These are phyloP conservation scores for Tetragnatha montana DNA, from an alignment of 2,888 invertebrate species.

Conservation along the genomic window DNA sequence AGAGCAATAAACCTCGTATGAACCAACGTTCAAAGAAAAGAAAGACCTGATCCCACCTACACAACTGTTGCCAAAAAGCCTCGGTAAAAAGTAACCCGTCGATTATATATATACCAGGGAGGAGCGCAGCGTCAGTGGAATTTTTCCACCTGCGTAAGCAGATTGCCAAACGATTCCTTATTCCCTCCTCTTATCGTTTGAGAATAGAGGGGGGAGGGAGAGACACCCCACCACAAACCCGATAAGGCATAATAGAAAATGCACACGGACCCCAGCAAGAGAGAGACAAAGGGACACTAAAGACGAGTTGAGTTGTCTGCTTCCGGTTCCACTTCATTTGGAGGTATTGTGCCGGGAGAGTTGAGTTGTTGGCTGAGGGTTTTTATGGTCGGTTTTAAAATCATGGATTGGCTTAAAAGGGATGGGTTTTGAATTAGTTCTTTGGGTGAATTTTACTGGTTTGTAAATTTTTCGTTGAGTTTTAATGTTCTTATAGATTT, in stretches of 20 bases:
- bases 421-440: no score
- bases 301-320: slow-evolving; percentile 2
- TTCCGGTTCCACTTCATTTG: background rate
- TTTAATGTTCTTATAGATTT: no score
- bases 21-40: background rate
- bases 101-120: slow-evolving; percentile 6
- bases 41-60: background rate
- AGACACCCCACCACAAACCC: background rate
- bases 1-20: no score
- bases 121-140: slow-evolving; percentile 24
- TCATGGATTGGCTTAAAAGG: no score
- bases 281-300: slow-evolving; percentile 16
- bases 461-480: no score
- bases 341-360: background rate
- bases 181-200: slow-evolving; percentile 35
- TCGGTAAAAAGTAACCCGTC: slow-evolving; percentile 13
- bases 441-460: no score
- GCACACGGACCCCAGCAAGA: slow-evolving; percentile 11
- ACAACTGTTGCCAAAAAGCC: no score
- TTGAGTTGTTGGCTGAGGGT: background rate
- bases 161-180: slow-evolving; percentile 28
- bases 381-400: background rate
- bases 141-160: slow-evolving; percentile 39
- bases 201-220: no score
- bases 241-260: slow-evolving; percentile 43